Percentiles rank a stretch among this genome's conserved stretches.
Evolutionary conservation across 2,888 invertebrate species (phyloP).

Genomic region (Stenodema calcarata): DNA sequence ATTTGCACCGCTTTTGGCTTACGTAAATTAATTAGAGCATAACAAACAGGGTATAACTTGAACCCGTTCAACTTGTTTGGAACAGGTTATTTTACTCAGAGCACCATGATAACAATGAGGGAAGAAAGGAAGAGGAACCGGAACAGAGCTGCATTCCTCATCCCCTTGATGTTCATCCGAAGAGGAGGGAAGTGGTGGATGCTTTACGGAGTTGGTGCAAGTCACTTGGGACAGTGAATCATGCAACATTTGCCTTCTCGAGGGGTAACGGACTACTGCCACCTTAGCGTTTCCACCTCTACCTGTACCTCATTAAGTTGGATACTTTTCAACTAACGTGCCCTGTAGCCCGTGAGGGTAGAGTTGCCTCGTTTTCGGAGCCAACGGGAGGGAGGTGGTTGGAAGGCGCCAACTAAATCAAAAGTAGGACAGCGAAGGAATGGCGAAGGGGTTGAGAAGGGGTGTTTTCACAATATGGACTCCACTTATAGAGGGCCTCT

Average conservation of each 20-base stretch:
- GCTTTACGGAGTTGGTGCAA: neutral
- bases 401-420: no score
- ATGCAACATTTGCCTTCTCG: neutral
- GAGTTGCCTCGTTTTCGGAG: neutral
- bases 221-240: neutral
- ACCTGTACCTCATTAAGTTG: neutral
- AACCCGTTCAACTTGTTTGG: no score
- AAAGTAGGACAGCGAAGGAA: no score
- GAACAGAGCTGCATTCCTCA: neutral
- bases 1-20: no score
- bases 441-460: no score
- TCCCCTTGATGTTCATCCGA: neutral
- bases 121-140: neutral
- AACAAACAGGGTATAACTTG: no score
- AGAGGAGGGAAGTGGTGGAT: neutral
- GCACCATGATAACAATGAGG: neutral
- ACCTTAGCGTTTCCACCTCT: neutral
- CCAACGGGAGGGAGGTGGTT: no score
- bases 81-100: no score
- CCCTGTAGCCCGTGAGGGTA: neutral
- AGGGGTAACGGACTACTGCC: neutral
- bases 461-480: no score
- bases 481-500: no score
- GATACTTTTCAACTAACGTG: neutral
- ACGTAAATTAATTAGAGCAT: no score